phyloP scores from a whole-genome alignment of 2,113 vertebrate species.

The Sapajus apella region DNA sequence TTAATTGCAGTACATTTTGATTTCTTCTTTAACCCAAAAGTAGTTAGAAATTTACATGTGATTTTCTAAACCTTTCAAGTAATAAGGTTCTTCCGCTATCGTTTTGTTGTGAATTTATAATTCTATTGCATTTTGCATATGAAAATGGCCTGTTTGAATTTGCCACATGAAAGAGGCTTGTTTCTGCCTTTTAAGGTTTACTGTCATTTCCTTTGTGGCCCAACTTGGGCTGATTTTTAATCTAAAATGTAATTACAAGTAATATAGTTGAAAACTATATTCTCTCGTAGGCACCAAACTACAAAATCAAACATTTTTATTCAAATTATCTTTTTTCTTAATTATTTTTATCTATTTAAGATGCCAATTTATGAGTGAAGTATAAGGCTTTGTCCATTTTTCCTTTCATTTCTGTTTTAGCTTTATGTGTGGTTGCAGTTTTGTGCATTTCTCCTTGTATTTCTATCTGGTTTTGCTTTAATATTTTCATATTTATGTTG shows the following conservation, averaged over 20 bases:
- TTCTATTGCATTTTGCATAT: neutral
- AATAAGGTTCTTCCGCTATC: neutral
- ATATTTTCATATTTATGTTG: neutral
- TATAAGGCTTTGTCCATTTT: neutral
- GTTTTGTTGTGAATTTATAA: constrained; percentile 2
- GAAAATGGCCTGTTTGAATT: neutral
- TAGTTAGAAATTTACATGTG: neutral
- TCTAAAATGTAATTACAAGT: constrained; percentile 38
- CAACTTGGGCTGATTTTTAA: constrained; percentile 37
- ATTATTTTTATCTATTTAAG: neutral
- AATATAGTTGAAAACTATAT: neutral
- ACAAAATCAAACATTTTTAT: neutral
- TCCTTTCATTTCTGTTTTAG: neutral
- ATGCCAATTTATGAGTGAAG: neutral
- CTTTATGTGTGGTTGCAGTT: neutral
- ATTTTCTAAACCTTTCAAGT: neutral
- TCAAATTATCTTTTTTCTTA: neutral
- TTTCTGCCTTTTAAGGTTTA: constrained; percentile 43
- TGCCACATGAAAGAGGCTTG: neutral
- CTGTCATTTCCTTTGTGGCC: neutral
- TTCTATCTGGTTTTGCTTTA: neutral
- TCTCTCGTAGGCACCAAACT: constrained; percentile 5
- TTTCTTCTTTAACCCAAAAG: constrained; percentile 28
- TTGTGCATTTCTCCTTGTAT: neutral
- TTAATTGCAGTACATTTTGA: constrained; percentile 33